phyloP scores from a whole-genome alignment of 2,797 vertebrate genomes.

The Thaleichthys pacificus region DNA sequence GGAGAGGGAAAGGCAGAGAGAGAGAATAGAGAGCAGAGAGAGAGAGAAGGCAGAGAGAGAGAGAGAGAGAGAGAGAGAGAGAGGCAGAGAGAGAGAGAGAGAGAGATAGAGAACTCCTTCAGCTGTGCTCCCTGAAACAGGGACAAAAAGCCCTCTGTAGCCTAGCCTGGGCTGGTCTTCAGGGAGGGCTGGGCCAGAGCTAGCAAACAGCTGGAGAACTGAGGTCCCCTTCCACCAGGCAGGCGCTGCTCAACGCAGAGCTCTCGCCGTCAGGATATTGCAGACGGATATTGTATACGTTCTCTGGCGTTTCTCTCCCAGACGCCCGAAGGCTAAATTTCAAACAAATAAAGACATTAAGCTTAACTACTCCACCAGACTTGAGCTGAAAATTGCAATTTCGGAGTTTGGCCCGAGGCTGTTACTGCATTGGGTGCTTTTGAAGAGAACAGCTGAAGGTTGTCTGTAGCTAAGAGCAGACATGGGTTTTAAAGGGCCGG shows the following conservation, averaged over 20 bases:
- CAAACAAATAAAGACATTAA: slow-evolving; percentile 36
- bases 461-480: slow-evolving; percentile 35
- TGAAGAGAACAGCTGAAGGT: slow-evolving; percentile 48
- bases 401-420: slow-evolving; percentile 28
- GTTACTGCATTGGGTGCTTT: slow-evolving; percentile 27
- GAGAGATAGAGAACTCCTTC: neutral
- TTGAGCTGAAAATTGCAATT: slow-evolving; percentile 30
- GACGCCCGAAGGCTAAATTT: neutral
- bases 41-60: too few species aligned
- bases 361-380: slow-evolving; percentile 33
- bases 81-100: neutral
- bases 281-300: slow-evolving; percentile 9
- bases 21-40: too few species aligned
- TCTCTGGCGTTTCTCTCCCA: too few species aligned
- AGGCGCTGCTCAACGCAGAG: too few species aligned
- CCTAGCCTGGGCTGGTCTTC: slow-evolving; percentile 16
- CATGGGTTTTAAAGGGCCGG: too few species aligned
- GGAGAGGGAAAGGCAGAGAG: neutral
- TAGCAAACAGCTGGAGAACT: too few species aligned
- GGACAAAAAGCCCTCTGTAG: slow-evolving; percentile 59
- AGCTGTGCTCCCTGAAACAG: slow-evolving; percentile 11
- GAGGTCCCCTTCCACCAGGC: too few species aligned
- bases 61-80: neutral
- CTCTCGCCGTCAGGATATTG: too few species aligned
- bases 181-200: slow-evolving; percentile 31